Base-by-base conservation (phyloP, 1,140 invertebrate species). In the Pogonus chalceus region DNA sequence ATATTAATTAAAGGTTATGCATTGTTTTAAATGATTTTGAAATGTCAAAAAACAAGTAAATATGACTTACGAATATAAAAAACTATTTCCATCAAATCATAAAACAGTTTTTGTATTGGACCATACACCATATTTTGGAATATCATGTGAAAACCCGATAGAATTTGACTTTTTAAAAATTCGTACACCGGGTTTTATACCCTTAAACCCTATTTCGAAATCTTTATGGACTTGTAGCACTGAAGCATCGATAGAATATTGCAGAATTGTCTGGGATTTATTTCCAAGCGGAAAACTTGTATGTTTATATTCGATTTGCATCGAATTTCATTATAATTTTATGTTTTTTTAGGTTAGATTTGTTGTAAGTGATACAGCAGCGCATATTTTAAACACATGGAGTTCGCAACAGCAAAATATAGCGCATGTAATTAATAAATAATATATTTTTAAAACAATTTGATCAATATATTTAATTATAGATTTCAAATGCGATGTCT, bases 71-170 rank as follows among this genome's bases (percentile, higher is more conserved):
- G 37, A 43, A 43, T 43, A 43, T 16, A 43, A 18, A 10, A 69
- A 70, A 63, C 71, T 82, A 65, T 80, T 77, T 66, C 81, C 82
- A 1, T 70, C 78, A 49, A 90, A 88, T 70, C 91, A 96, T 66
- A 98, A 98, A 74, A 97, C 93, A 1, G 83, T 96, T 51, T 92
- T 97, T 72, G 88, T 98, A 1, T 70, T 98, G 52, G 95, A 98
- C 66, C 92, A 94, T 63, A 89, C 90, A 0, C 85, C 89, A 10
- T 87, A 88, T 65, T 94, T 96, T 70, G 82, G 85, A 3, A 84
- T 90, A 60, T 87, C 89, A 22, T 89, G 88, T 54, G 89, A 95
- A 60, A 82, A 84, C 69, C 81, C 81, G 20, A 81, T 96, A 53
- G 90, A 96, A 61, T 88, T 96, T 73, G 93, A 96, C 70, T 85